Evolutionary conservation across 1,140 invertebrate genomes (phyloP), one percentile per base, ranked within the genome.

Genomic region (Lepidurus apus): DNA sequence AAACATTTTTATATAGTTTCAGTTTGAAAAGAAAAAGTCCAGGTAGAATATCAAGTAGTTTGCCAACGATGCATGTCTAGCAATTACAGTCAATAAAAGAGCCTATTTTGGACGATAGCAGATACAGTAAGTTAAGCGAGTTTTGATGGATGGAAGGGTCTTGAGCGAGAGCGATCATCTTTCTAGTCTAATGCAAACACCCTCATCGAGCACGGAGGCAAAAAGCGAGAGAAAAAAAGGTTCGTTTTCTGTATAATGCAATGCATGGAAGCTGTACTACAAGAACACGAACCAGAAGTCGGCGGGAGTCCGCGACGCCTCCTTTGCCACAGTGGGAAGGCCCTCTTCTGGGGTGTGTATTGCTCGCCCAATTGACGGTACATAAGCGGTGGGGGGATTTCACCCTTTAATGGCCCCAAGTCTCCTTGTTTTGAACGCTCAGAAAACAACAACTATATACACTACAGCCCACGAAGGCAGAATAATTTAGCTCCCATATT

Each of bases 171-270:
- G 74, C 11, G 42, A 24, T 73, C 65, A n/a, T 24, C 65, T 73
- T n/a, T n/a, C 17, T 73, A 73, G 24, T n/a, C 65, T 73, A 73
- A 73, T 73, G 24, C 65, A 24, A 73, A 73, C 65, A 73, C 21
- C 53, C 53, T 65, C 21, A 65, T 17, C 5, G 53, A 7, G n/a
- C 17, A 47, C 17, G 45, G 17, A 47, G 17, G 34, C 10, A 47
- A 47, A 47, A 65, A 65, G 13, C 17, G 53, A 7, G 53, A 21
- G 21, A n/a, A 65, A 65, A 65, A 7, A 21, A 21, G 21, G 53
- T 9, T n/a, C 53, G 53, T 65, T 65, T 65, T n/a, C 53, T 65
- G 8, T 17, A 17, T 21, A 65, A 21, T 21, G 21, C 53, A 65
- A 21, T 21, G 21, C 53, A n/a, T 65, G 53, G 53, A 65, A 7